Percentiles rank a stretch among this genome's conserved stretches.
phyloP scores from a whole-genome alignment of 2,113 vertebrate species.

The Eira barbara region DNA sequence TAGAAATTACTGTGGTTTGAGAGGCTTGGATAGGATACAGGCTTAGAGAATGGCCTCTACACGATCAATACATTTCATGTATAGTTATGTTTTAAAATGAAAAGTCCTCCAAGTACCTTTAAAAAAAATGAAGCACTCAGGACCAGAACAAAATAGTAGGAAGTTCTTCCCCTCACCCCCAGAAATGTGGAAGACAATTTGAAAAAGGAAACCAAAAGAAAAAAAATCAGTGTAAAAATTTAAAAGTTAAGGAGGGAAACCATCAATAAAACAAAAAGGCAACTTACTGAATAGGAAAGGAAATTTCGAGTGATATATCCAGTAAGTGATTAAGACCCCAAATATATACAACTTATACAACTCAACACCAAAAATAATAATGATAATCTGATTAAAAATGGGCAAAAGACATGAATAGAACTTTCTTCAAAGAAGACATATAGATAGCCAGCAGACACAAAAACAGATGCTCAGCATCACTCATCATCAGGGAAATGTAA shows the following conservation, averaged over 20 bases:
- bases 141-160: not conserved
- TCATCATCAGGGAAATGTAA: not conserved
- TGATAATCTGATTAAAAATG: not conserved
- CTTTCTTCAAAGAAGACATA: not conserved
- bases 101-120: not conserved
- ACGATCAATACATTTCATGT: not conserved
- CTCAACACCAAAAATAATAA: not conserved
- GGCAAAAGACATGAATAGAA: not conserved
- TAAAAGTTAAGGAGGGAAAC: not conserved
- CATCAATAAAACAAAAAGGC: not conserved
- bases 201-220: not conserved
- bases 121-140: constrained; percentile 31
- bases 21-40: not conserved
- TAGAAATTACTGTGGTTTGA: constrained; percentile 4
- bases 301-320: not conserved
- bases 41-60: not conserved
- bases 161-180: not conserved
- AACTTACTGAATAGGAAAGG: not conserved
- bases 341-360: not conserved
- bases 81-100: constrained; percentile 43
- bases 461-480: not conserved
- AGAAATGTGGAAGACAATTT: not conserved
- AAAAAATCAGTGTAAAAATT: not conserved
- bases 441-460: not conserved
- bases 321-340: not conserved